Evolutionary conservation across 2,113 vertebrate genomes (phyloP).

Genomic region (Rhegmatorhina hoffmannsi): DNA sequence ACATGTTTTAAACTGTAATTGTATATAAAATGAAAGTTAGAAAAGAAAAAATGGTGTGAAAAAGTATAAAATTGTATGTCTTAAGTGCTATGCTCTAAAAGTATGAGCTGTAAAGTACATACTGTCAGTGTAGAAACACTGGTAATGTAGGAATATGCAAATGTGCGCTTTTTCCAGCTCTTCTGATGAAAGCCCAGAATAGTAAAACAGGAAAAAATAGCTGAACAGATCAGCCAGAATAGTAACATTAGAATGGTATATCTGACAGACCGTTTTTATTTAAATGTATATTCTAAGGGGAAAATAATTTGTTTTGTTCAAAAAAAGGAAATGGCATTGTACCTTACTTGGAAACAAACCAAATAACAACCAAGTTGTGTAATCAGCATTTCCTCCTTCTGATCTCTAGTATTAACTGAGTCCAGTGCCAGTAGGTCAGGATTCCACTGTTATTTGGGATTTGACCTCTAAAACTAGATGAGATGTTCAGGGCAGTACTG

Average conservation of each 20-base stretch:
- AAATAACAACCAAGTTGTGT: background rate
- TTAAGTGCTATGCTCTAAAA: background rate
- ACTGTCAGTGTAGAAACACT: background rate
- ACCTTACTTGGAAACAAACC: background rate
- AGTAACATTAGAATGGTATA: background rate
- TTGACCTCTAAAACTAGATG: background rate
- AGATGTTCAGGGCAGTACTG: background rate
- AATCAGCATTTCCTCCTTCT: background rate
- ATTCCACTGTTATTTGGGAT: background rate
- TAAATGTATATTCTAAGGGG: background rate
- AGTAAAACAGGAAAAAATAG: constrained; percentile 16
- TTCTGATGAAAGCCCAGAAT: background rate
- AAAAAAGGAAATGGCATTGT: background rate
- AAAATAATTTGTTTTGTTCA: background rate
- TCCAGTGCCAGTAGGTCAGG: background rate
- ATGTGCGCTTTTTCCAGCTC: constrained; percentile 12
- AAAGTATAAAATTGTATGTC: background rate
- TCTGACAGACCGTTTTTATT: background rate
- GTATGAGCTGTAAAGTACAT: background rate
- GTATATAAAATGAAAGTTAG: background rate
- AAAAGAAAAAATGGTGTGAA: background rate
- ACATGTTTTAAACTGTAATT: background rate
- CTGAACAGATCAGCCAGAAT: background rate
- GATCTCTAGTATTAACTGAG: background rate
- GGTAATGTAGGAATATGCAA: constrained; percentile 34